Evolutionary conservation across 2,113 vertebrate species (phyloP).

Genomic region (Xenotilapia longispinis): DNA sequence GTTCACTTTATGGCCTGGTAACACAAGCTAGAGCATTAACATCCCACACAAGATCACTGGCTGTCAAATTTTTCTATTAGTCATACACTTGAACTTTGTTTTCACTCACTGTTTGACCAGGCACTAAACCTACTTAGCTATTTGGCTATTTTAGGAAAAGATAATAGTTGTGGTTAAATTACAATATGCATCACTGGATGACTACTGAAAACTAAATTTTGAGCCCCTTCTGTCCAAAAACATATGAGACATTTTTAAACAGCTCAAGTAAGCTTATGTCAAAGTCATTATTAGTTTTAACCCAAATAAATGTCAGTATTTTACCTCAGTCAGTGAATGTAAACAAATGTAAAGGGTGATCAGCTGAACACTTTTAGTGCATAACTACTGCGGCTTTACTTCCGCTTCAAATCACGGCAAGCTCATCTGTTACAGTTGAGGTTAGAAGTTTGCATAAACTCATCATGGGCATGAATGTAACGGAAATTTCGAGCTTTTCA

Average conservation of each 20-base stretch:
- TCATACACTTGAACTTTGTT: background rate
- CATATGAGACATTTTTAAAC: background rate
- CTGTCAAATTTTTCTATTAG: background rate
- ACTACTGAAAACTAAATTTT: fast-evolving
- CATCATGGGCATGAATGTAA: background rate
- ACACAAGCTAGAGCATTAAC: background rate
- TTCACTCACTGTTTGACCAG: background rate
- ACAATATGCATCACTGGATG: background rate
- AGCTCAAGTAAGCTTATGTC: background rate
- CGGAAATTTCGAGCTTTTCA: background rate
- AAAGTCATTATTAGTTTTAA: background rate
- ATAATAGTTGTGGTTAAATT: background rate
- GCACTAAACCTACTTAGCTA: background rate
- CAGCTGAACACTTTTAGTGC: background rate
- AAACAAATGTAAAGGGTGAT: background rate
- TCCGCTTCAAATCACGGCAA: background rate
- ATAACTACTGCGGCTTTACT: background rate
- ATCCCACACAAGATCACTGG: background rate
- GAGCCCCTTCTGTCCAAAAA: background rate
- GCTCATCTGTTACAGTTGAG: background rate
- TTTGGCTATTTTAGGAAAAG: background rate
- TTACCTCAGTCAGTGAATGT: background rate
- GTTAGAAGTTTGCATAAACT: background rate
- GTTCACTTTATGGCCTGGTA: fast-evolving
- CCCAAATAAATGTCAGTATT: fast-evolving